Evolutionary conservation across 2,888 invertebrate genomes (phyloP), one percentile per base, ranked within the genome.

Genomic region (Drosophila mulleri): DNA sequence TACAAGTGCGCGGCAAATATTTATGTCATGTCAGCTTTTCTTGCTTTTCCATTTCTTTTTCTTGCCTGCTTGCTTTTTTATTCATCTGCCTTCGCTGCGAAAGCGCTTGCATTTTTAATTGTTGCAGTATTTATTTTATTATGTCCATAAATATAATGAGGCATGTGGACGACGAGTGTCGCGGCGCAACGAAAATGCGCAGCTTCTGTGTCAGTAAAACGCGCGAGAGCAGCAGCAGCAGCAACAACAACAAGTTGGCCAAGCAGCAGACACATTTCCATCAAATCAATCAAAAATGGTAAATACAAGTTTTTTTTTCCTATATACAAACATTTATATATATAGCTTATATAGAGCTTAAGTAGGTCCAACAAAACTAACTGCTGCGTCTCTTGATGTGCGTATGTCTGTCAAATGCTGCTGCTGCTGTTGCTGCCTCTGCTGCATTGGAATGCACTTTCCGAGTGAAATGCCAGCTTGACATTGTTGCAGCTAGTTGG

Each of bases 261-360:
- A 65, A 53, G 72, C 73, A 75, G 65, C 73, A 87, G 89, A 89
- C 90, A 87, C 87, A 87, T 90, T 90, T 90, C 84, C 88, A 86
- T 86, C 88, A 90, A 91, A 91, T 91, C 90, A 91, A 91, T 91
- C 91, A 89, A 82, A 91, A 89, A 90, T 89, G 83, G 88, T 78
- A 82, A 89, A 91, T 83, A 78, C 90, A 80, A 89, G 86, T 91
- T 89, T 83, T 84, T 76, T 70, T 74, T 72, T 65, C 64, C 68
- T 47, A 26, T 47, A 47, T 4, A 14, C 4, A 20, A 8, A 20
- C 7, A 35, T 11, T 32, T 20, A n/a, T 37, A 9, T 35, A 5
- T 53, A 37, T 35, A 66, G 67, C 58, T 70, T 72, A 82, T 85
- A 72, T 78, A 87, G 81, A 77, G 83, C 86, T 68, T 87, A 87